These are phyloP conservation scores for Heliconius cydno DNA, from an alignment of 2,888 invertebrate genomes.

Conservation along the genomic window DNA sequence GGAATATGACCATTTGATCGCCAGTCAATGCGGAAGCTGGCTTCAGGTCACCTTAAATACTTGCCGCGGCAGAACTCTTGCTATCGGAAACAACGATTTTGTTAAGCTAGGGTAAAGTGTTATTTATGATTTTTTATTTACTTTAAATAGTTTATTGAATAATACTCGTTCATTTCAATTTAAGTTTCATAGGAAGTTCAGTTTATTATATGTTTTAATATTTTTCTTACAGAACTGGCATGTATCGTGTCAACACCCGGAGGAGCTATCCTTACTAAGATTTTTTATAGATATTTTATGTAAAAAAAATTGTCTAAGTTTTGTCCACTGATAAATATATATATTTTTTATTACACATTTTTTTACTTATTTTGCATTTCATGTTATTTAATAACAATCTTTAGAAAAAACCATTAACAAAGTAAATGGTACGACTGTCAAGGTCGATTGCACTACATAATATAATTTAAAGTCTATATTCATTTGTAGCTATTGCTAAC, in stretches of 20 bases:
- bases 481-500: neutral
- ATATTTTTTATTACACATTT: neutral
- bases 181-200: no score
- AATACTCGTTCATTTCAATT: no score
- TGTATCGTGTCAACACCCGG: constrained; percentile 63
- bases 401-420: neutral
- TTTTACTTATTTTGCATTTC: neutral
- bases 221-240: constrained; percentile 58
- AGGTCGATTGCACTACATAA: neutral
- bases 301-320: neutral
- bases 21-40: constrained; percentile 54
- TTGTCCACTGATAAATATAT: neutral
- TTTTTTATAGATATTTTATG: neutral
- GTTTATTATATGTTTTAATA: neutral
- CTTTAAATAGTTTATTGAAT: no score
- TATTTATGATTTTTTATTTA: neutral
- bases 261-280: constrained; percentile 57
- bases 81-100: constrained; percentile 57
- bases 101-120: constrained; percentile 56
- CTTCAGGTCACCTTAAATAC: constrained; percentile 55
- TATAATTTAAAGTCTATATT: neutral
- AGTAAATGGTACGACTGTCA: neutral
- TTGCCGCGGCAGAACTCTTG: constrained; percentile 56
- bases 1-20: constrained; percentile 50
- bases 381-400: neutral